A percentile compares a stretch with the other conserved stretches of the same genome.
Evolutionary conservation across 2,113 vertebrate species (phyloP).

Genomic region (Stigmatopora nigra): DNA sequence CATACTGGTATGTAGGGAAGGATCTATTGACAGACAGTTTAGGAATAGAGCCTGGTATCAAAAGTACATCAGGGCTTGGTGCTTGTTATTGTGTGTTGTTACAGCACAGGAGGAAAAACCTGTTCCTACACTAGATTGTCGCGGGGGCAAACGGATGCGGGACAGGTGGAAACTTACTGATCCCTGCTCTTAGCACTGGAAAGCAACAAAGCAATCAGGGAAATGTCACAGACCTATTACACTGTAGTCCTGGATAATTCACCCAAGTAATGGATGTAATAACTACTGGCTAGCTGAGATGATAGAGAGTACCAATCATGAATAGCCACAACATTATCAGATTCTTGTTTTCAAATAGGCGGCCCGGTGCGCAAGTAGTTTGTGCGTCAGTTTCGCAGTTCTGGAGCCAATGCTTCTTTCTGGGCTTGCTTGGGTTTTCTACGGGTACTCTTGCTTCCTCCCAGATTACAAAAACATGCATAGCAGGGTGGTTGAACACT

Average conservation of each 20-base stretch:
- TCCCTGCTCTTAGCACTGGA: constrained; percentile 25
- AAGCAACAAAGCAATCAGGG: constrained; percentile 56
- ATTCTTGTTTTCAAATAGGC: too few relatives aligned
- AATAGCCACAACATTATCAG: too few relatives aligned
- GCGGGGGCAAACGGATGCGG: constrained; percentile 40
- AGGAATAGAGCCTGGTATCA: constrained; percentile 8
- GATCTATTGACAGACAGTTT: constrained; percentile 21
- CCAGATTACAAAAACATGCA: too few relatives aligned
- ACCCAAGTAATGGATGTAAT: background rate
- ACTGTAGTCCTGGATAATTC: constrained; percentile 34
- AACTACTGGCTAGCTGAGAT: too few relatives aligned
- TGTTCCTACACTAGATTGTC: constrained; percentile 53
- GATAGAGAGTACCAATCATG: too few relatives aligned
- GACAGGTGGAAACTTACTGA: constrained; percentile 52
- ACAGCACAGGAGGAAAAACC: constrained; percentile 56
- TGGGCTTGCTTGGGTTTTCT: too few relatives aligned
- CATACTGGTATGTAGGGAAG: background rate
- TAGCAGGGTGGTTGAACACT: too few relatives aligned
- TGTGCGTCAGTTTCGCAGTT: too few relatives aligned
- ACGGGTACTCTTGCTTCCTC: too few relatives aligned
- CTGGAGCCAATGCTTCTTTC: too few relatives aligned
- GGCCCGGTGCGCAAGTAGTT: too few relatives aligned
- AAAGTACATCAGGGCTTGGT: constrained; percentile 16
- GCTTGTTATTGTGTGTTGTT: constrained; percentile 44
- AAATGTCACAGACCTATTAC: constrained; percentile 41